These are phyloP conservation scores for Beris morrisii DNA, from an alignment of 2,888 invertebrate species.

Conservation along the genomic window DNA sequence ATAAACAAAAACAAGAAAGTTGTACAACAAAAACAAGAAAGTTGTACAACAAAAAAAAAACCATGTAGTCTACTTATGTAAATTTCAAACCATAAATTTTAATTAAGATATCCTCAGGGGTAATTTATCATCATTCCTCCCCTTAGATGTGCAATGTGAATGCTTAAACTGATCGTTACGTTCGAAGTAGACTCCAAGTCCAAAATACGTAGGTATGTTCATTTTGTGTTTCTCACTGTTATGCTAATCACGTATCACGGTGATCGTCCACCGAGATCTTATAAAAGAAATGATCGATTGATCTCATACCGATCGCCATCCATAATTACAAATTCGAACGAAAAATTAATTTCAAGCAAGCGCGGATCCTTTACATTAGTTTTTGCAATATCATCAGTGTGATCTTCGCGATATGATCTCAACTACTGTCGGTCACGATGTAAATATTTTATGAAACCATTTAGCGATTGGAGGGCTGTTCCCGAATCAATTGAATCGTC, in stretches of 20 bases:
- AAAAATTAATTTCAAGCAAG: conserved; percentile 17
- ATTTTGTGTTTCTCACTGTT: conserved; percentile 13
- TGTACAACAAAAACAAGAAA: too few species aligned
- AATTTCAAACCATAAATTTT: conserved; percentile 13
- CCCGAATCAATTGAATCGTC: too few species aligned
- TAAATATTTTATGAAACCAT: too few species aligned
- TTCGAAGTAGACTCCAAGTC: too few species aligned
- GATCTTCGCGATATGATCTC: too few species aligned
- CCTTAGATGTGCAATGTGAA: not conserved
- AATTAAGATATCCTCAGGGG: conserved; percentile 21
- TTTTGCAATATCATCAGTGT: not conserved
- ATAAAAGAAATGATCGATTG: conserved; percentile 10
- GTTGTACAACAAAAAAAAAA: too few species aligned
- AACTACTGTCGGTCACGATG: too few species aligned
- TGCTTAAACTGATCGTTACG: too few species aligned
- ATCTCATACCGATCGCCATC: conserved; percentile 4
- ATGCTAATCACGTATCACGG: conserved; percentile 14
- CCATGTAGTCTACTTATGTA: conserved; percentile 11
- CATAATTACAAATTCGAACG: conserved; percentile 8
- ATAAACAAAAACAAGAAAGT: too few species aligned
- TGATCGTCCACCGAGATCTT: conserved; percentile 8
- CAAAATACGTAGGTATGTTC: too few species aligned
- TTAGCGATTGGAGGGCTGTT: too few species aligned
- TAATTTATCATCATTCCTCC: conserved; percentile 17
- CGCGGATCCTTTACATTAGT: not conserved